phyloP scores from a whole-genome alignment of 53 echinoderm and acorn worm species.

The Mesocentrotus franciscanus region DNA sequence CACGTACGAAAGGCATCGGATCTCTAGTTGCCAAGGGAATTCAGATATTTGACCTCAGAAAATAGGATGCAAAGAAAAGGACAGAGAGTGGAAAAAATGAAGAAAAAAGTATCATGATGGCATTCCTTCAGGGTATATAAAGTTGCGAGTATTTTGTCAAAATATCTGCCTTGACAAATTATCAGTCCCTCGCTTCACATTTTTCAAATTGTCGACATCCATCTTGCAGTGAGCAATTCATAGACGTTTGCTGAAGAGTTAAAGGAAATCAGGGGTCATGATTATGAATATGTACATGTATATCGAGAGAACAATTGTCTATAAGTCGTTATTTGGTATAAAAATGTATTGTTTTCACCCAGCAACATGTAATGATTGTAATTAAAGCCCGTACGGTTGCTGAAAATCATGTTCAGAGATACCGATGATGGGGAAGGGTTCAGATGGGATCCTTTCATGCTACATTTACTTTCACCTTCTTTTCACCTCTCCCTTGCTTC shows the following conservation, averaged over 20 bases:
- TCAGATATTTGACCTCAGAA: conserved; percentile 44
- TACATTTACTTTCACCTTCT: too few relatives aligned
- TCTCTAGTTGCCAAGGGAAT: neutral
- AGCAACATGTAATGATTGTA: too few relatives aligned
- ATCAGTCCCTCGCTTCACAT: conserved; percentile 44
- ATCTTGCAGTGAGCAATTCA: neutral
- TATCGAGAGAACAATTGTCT: neutral
- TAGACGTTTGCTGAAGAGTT: neutral
- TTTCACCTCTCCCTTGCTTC: too few relatives aligned
- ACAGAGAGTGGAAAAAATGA: neutral
- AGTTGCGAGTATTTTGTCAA: conserved; percentile 57
- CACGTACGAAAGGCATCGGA: conserved; percentile 1
- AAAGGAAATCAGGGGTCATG: neutral
- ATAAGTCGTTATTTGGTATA: neutral
- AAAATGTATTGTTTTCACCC: too few relatives aligned
- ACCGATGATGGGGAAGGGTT: too few relatives aligned
- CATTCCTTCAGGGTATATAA: conserved; percentile 9
- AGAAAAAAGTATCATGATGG: conserved; percentile 14
- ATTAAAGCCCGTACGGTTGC: too few relatives aligned
- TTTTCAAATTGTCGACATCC: conserved; percentile 10
- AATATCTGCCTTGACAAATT: conserved; percentile 63
- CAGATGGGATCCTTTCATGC: too few relatives aligned
- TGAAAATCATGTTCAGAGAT: too few relatives aligned
- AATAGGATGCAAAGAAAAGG: neutral
- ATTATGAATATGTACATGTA: neutral